Base-by-base conservation (phyloP, 1,140 invertebrate species). In the Drosophila nasuta region DNA sequence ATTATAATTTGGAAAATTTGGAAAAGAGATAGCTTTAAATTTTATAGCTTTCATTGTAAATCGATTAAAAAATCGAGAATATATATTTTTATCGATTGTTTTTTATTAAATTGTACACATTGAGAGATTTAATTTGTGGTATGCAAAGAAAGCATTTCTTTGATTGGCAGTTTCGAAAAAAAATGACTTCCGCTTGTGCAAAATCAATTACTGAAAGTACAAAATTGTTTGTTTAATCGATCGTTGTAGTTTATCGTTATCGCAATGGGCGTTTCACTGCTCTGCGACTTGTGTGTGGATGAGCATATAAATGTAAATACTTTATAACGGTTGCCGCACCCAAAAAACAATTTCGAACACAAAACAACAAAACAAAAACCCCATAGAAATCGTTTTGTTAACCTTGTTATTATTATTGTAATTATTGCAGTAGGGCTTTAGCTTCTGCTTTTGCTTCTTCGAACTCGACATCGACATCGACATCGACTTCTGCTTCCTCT, bases 341-440 rank as follows among this genome's bases (percentile, higher is more conserved):
- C 52, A 49, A 38, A 38, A 10, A 38, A 38, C 8, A 38, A 38
- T 38, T 38, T 1, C 35, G 10, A 38, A 11, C 8, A 51, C 20
- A 35, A 35, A 48, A 59, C 3, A 59, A 48, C 11, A 49, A 6
- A 35, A 48, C 15, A 10, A 62, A 62, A 20, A 65, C 10, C n/a
- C 8, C 30, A 58, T 67, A 58, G 65, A 67, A 49, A 67, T 58
- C 43, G 43, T 58, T 20, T 49, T 58, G 11, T 28, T 67, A 67
- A 58, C 65, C 65, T 67, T 67, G 41, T 67, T 58, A 10, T 8
- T 30, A 57, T 46, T 67, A 54, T 58, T 67, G 54, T 67, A 48
- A 58, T 46, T 58, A 10, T 25, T 56, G 59, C 59, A 49, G 13
- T 62, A 15, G n/a, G 30, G 30, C 46, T 45, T 46, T 13, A 33